Conservation (phyloP, 2,113 vertebrate genomes). For the Hippoglossus stenolepis region DNA sequence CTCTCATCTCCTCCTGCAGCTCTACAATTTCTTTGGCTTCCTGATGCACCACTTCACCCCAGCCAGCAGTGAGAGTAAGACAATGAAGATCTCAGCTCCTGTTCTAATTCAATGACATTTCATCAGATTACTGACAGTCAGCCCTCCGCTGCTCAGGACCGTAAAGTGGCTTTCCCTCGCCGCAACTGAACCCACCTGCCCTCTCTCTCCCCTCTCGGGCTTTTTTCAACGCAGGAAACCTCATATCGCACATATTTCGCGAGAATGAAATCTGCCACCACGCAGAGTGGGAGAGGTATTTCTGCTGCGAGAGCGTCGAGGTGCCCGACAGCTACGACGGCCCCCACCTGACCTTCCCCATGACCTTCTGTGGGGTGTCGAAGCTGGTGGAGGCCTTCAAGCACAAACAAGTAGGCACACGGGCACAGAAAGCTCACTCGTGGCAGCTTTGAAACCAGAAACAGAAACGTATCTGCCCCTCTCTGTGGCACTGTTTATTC, state of each 20-base stretch:
- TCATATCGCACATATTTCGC: constrained; percentile 88
- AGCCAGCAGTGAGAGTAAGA: constrained; percentile 89
- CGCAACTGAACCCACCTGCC: neutral
- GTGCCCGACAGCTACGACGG: constrained; percentile 86
- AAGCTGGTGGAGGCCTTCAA: constrained; percentile 93
- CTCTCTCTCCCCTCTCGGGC: neutral
- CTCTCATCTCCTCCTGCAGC: constrained; percentile 74
- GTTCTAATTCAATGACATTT: neutral
- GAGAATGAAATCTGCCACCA: constrained; percentile 82
- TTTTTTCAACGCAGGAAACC: constrained; percentile 84
- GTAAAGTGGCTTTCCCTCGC: neutral
- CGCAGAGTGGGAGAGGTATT: constrained; percentile 81
- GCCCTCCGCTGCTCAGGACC: neutral
- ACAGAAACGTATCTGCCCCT: neutral
- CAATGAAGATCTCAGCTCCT: neutral
- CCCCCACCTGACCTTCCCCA: constrained; percentile 89
- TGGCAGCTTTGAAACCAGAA: neutral
- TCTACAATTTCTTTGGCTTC: constrained; percentile 92
- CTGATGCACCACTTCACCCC: constrained; percentile 92
- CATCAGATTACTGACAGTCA: constrained; percentile 1
- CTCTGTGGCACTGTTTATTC: constrained; percentile 14
- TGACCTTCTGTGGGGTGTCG: constrained; percentile 86
- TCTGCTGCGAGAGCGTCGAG: constrained; percentile 85
- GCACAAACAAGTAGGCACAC: constrained; percentile 88
- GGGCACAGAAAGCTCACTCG: neutral